Evolutionary conservation across 2,113 vertebrate species (phyloP), one percentile per base, ranked within the genome.

Genomic region (Hyperoodon ampullatus): DNA sequence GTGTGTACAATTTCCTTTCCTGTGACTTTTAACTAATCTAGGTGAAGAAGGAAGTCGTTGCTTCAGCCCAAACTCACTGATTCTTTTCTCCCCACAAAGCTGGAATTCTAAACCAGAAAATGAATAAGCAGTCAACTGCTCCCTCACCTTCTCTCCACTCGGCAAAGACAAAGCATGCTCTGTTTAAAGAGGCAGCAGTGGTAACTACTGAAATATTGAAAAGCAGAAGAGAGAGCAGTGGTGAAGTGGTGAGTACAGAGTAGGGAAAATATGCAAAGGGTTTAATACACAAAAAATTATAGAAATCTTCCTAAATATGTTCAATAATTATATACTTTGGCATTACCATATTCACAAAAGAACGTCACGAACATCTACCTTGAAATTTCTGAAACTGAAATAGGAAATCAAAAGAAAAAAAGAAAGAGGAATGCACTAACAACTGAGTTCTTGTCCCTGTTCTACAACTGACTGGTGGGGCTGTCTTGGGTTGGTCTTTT

Each of bases 321-420:
- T 66, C n/a, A 61, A 24, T 78, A 39, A 13, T 33, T 35, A 58
- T 9, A 55, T 60, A 33, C 15, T 21, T 88, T 61, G 16, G 44
- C 47, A 89, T 68, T 50, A 35, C 9, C 47, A 77, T 39, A 39
- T 74, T 87, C 19, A n/a, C 26, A 68, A 60, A 85, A 88, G 33
- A 78, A 70, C 11, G 63, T 66, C 15, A 33, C 35, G 84, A 94
- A 85, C 35, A 55, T n/a, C 66, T 84, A 66, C 44, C 58, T 80
- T 78, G 35, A 96, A 90, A 90, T 74, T 90, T 65, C 58, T 70
- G 74, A 96, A 93, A 85, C 53, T 72, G 19, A 93, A 83, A n/a
- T 35, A 84, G 28, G 24, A 96, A 91, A 26, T 83, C n/a, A 85
- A 72, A 66, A 47, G 42, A 9, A 39, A 35, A 75, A 60, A 35